Conservation (phyloP, 2,113 vertebrate genomes). For the Muntiacus muntjak region DNA sequence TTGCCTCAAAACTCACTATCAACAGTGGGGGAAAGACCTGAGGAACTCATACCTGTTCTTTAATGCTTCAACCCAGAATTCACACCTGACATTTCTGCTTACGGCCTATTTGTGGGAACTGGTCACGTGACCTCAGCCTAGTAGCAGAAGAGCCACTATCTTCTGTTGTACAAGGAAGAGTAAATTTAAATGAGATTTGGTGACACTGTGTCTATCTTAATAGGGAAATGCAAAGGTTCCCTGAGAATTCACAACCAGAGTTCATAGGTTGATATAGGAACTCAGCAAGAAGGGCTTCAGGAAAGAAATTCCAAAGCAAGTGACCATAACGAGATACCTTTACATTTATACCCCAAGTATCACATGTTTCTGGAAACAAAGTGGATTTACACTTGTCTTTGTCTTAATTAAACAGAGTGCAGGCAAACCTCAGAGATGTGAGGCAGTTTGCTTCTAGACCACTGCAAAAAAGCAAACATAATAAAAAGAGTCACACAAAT, state of each 20-base stretch:
- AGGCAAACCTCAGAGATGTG: neutral
- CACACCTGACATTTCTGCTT: neutral
- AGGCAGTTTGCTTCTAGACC: neutral
- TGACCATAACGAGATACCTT: neutral
- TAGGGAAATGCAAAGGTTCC: neutral
- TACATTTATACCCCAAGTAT: neutral
- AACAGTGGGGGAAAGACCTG: neutral
- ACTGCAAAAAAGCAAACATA: neutral
- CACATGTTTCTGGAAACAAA: neutral
- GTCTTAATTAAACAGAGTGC: neutral
- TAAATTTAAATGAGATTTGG: neutral
- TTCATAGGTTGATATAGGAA: neutral
- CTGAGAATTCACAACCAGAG: neutral
- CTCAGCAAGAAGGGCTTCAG: neutral
- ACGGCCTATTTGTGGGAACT: neutral
- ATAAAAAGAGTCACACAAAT: neutral
- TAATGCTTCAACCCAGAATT: neutral
- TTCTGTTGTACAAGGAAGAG: neutral
- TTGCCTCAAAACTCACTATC: neutral
- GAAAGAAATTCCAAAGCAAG: neutral
- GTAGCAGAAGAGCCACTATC: neutral
- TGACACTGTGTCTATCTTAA: neutral
- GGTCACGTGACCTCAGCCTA: neutral
- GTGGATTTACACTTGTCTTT: neutral
- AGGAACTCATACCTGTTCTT: neutral